phyloP scores from a whole-genome alignment of 2,113 vertebrate species.

The Oreochromis tanganicae region DNA sequence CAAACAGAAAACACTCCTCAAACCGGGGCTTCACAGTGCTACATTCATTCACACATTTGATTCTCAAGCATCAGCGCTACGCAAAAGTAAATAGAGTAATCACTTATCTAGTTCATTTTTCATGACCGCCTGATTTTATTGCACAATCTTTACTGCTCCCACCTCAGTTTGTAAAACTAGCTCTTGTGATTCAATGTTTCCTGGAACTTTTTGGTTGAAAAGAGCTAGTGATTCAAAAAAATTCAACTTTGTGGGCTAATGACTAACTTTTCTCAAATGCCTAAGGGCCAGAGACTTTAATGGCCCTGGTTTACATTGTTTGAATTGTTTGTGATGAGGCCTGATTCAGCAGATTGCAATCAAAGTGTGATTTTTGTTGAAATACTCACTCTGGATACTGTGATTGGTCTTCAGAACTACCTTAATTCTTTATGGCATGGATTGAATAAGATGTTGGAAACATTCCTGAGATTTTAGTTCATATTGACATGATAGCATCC shows the following conservation, averaged over 20 bases:
- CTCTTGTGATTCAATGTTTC: neutral
- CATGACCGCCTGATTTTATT: neutral
- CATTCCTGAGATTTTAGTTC: neutral
- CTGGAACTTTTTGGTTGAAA: neutral
- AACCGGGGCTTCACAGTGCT: neutral
- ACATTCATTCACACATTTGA: neutral
- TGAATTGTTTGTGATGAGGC: neutral
- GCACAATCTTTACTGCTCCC: neutral
- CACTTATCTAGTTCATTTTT: neutral
- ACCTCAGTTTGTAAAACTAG: neutral
- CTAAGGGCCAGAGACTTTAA: neutral
- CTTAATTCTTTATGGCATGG: neutral
- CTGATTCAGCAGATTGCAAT: neutral
- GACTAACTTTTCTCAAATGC: neutral
- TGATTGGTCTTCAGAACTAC: neutral
- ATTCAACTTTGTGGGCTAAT: neutral
- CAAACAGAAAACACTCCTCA: neutral
- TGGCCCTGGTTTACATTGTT: neutral
- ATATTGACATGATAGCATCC: neutral
- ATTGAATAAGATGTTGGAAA: neutral
- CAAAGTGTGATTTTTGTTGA: neutral
- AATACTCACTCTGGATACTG: neutral
- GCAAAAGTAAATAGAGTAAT: neutral
- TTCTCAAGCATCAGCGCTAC: neutral
- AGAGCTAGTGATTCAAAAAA: neutral